Evolutionary conservation across 2,888 invertebrate species (phyloP), one percentile per base, ranked within the genome.

Genomic region (Sipha maydis): DNA sequence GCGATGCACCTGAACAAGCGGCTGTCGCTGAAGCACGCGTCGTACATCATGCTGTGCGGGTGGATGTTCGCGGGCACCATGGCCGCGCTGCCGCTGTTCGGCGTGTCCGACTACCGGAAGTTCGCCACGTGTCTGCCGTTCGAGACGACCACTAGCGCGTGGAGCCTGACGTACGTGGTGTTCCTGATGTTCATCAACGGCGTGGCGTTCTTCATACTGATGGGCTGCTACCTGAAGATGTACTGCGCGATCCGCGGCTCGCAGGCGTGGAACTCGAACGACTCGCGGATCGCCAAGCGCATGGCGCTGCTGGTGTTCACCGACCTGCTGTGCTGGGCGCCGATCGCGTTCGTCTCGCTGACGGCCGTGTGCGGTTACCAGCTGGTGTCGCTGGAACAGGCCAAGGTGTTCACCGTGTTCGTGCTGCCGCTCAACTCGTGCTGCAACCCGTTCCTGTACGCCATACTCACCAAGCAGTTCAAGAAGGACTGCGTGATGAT

Each of bases 221-320:
- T 98, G 95, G 97, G 97, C 86, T 98, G 98, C 92, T 99, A 99
- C 92, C 93, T 98, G 89, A 98, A 98, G 92, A 98, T 99, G 97
- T 99, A 98, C 93, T 97, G 98, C 93, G 97, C 98, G 88, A 98
- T 99, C 90, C 94, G 98, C n/a, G 98, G 98, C 89, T 98, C 98
- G 0, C 90, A 97, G 92, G 98, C 98, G 0, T 98, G 98, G 98
- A 98, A 98, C 92, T 97, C 97, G 5, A 98, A 98, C 92, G 98
- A 99, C 92, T 97, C 98, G 19, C 94, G 98, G 85, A 98, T 99
- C 91, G 98, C 99, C 76, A 98, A 98, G 92, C 94, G 98, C 73
- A 99, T 99, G 98, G 98, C 99, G 0, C 93, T 99, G 76, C 93
- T 99, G 89, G 98, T 99, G 4, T 98, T 98, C 92, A 99, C 99